phyloP scores from a whole-genome alignment of 2,888 invertebrate genomes.

The Ferdinandea cuprea region DNA sequence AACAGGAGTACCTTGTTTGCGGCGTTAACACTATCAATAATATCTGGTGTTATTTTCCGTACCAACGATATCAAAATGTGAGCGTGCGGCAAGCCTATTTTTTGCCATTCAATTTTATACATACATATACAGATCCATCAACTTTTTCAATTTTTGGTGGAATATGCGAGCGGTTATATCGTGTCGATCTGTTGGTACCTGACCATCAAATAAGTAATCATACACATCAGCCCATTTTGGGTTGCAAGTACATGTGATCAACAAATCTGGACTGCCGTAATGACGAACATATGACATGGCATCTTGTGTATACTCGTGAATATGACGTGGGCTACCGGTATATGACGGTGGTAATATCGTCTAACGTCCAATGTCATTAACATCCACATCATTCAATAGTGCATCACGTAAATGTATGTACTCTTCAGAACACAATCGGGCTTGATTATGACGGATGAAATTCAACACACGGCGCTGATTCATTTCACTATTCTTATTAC shows the following conservation, averaged over 20 bases:
- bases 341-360: slow-evolving; percentile 68
- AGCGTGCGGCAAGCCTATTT: too few relatives aligned
- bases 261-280: slow-evolving; percentile 59
- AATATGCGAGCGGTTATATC: slow-evolving; percentile 72
- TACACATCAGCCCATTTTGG: slow-evolving; percentile 40
- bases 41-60: too few relatives aligned
- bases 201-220: slow-evolving; percentile 12
- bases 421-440: too few relatives aligned
- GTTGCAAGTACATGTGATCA: slow-evolving; percentile 62
- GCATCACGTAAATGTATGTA: slow-evolving; percentile 80
- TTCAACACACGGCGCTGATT: too few relatives aligned
- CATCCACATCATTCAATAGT: slow-evolving; percentile 76
- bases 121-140: too few relatives aligned
- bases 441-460: too few relatives aligned
- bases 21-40: background rate
- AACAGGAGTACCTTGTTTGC: background rate
- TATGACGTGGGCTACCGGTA: slow-evolving; percentile 70
- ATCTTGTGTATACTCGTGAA: slow-evolving; percentile 74
- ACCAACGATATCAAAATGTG: too few relatives aligned
- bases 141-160: slow-evolving; percentile 58
- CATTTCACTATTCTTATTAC: too few relatives aligned
- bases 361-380: slow-evolving; percentile 55
- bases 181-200: too few relatives aligned
- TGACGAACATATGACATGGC: slow-evolving; percentile 63
- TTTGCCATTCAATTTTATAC: too few relatives aligned